A percentile compares a stretch with the other conserved stretches of the same genome.
These are phyloP conservation scores for Drosophila yooni DNA, from an alignment of 2,888 invertebrate species.

Conservation along the genomic window DNA sequence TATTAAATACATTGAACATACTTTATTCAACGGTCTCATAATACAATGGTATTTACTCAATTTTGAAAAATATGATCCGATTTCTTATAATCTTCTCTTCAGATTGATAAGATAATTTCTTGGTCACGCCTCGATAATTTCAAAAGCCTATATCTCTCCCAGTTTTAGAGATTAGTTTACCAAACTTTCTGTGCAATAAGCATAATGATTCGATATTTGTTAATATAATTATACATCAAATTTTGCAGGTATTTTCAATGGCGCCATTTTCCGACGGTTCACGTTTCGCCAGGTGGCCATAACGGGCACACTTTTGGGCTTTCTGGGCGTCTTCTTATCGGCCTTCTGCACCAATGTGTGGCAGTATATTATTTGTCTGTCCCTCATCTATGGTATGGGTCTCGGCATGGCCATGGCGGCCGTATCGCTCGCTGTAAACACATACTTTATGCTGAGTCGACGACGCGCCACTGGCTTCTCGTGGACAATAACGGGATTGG, in stretches of 20 bases:
- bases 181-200: background rate
- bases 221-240: too few relatives aligned
- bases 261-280: conserved; percentile 89
- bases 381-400: conserved; percentile 88
- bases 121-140: background rate
- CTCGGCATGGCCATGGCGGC: conserved; percentile 89
- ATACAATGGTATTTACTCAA: background rate
- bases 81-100: background rate
- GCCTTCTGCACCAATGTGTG: conserved; percentile 88
- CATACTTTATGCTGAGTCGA: conserved; percentile 89
- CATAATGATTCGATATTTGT: background rate
- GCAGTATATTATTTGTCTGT: conserved; percentile 88
- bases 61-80: background rate
- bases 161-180: background rate
- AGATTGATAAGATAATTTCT: background rate
- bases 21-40: background rate
- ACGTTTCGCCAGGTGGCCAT: conserved; percentile 89
- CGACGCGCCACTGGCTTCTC: conserved; percentile 90
- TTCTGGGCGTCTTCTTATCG: conserved; percentile 87
- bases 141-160: too few relatives aligned
- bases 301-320: conserved; percentile 87
- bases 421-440: conserved; percentile 89
- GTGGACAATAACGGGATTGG: conserved; percentile 90
- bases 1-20: background rate
- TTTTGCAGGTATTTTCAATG: conserved; percentile 87